Evolutionary conservation across 2,888 invertebrate genomes (phyloP).

Genomic region (Acronicta alni): DNA sequence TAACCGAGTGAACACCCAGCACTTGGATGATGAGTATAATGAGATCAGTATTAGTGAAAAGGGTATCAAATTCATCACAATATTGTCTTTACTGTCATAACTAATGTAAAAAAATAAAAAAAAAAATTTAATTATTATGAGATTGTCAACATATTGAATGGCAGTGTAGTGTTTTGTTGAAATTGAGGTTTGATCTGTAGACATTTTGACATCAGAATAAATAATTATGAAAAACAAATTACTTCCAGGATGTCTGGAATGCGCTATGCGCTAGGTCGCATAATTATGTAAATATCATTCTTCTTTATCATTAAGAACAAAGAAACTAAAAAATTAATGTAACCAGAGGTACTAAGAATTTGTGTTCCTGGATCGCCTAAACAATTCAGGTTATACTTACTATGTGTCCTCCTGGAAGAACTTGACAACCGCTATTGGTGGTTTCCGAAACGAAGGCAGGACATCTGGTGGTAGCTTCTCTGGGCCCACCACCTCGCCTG

Average conservation of each 20-base stretch:
- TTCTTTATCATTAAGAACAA: constrained; percentile 48
- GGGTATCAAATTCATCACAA: no score
- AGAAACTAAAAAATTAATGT: constrained; percentile 41
- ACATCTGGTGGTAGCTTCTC: constrained; percentile 92
- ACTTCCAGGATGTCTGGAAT: constrained; percentile 39
- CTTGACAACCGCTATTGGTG: constrained; percentile 94
- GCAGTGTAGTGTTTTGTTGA: not conserved
- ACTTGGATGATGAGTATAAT: no score
- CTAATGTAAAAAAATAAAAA: no score
- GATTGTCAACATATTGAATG: not conserved
- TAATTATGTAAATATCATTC: constrained; percentile 64
- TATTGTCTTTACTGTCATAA: no score
- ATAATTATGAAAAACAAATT: constrained; percentile 16
- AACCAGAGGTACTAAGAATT: not conserved
- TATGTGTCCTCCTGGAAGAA: constrained; percentile 95
- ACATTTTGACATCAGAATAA: not conserved
- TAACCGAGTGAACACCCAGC: no score
- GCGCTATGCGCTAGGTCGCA: constrained; percentile 29
- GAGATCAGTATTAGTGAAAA: no score
- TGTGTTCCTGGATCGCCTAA: constrained; percentile 9
- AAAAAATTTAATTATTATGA: not conserved
- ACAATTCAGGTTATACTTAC: constrained; percentile 84
- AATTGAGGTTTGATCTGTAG: not conserved
- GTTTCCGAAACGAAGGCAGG: constrained; percentile 90
- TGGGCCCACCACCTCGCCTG: constrained; percentile 92